Percentiles rank a stretch among this genome's conserved stretches.
These are phyloP conservation scores for Oryzias celebensis DNA, from an alignment of 2,113 vertebrate species.

Conservation along the genomic window DNA sequence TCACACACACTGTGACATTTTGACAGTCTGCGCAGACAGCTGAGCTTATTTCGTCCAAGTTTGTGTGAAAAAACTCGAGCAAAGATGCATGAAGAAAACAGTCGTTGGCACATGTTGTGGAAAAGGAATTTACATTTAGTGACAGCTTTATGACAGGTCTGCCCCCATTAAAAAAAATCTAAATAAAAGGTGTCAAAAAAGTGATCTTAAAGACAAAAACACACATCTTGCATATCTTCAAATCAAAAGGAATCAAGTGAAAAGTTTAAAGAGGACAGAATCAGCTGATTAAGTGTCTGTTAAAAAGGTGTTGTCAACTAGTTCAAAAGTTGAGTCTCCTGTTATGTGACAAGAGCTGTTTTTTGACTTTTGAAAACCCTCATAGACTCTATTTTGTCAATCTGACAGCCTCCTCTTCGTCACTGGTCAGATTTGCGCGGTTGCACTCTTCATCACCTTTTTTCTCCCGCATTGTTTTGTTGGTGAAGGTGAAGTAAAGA, in stretches of 20 bases:
- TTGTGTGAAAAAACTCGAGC: too few relatives aligned
- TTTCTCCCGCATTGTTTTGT: neutral
- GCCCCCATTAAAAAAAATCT: neutral
- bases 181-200: neutral
- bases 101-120: too few relatives aligned
- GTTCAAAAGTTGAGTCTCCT: too few relatives aligned
- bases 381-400: neutral
- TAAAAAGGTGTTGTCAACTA: too few relatives aligned
- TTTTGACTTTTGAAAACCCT: neutral
- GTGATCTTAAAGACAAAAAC: neutral
- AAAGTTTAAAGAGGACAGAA: too few relatives aligned
- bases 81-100: too few relatives aligned
- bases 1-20: conserved; percentile 1
- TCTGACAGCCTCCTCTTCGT: neutral
- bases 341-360: neutral
- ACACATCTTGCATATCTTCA: too few relatives aligned
- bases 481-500: neutral
- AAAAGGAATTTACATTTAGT: too few relatives aligned
- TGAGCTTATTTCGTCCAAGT: too few relatives aligned
- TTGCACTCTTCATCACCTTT: neutral
- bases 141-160: too few relatives aligned
- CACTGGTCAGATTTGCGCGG: neutral
- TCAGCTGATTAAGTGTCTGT: too few relatives aligned
- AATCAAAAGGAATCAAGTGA: too few relatives aligned
- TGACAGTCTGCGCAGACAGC: conserved; percentile 18